phyloP scores from a whole-genome alignment of 53 echinoderm and acorn worm genomes.

The Arbacia lixula region DNA sequence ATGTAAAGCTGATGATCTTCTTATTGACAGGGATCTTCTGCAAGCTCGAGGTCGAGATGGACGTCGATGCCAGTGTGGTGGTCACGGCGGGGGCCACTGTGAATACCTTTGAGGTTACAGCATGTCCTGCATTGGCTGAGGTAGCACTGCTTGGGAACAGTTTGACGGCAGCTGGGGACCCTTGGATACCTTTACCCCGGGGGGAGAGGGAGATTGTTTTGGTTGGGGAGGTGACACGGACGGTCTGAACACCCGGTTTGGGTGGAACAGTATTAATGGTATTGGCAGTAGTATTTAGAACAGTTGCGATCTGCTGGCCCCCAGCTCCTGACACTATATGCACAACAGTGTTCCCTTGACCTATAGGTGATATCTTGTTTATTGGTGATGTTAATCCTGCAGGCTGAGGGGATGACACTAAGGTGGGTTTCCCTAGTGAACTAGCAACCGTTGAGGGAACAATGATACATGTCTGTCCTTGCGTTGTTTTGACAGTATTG shows the following conservation, averaged over 20 bases:
- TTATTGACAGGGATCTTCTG: neutral
- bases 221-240: conserved; percentile 13
- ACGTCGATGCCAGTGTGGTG: neutral
- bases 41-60: neutral
- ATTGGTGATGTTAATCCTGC: neutral
- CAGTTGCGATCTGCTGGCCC: conserved; percentile 48
- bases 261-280: neutral
- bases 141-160: conserved; percentile 15
- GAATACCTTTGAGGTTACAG: neutral
- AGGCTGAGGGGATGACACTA: neutral
- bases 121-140: conserved; percentile 1
- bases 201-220: conserved; percentile 30
- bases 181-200: neutral
- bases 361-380: conserved; percentile 18
- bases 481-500: conserved; percentile 4
- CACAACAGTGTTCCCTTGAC: conserved; percentile 44
- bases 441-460: conserved; percentile 22
- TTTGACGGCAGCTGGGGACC: neutral
- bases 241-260: conserved; percentile 23
- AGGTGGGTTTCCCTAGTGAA: conserved; percentile 3
- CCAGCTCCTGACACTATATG: conserved; percentile 50
- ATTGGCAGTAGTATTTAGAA: neutral
- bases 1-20: conserved; percentile 38
- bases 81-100: neutral
- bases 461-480: conserved; percentile 47